phyloP scores from a whole-genome alignment of 1,140 invertebrate species.

The Zeugodacus cucurbitae region DNA sequence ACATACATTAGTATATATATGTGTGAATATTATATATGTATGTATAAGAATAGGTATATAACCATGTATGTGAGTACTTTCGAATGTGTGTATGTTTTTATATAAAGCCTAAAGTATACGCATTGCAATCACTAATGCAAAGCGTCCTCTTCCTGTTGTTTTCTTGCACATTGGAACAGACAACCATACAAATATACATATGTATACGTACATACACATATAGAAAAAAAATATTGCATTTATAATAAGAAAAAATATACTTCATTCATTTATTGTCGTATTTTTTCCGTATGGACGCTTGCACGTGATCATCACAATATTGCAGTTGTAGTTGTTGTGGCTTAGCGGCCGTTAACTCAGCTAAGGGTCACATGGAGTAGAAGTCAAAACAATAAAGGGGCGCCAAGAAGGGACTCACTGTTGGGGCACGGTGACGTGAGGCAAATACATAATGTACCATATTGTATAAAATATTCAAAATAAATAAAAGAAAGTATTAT shows the following conservation, averaged over 20 bases:
- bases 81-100: not conserved
- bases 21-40: not conserved
- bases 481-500: no score
- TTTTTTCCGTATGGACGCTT: not conserved
- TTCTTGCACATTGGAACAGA: not conserved
- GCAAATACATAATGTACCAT: not conserved
- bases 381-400: constrained; percentile 29
- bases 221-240: not conserved
- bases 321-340: not conserved
- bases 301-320: constrained; percentile 2
- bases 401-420: not conserved
- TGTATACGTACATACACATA: not conserved
- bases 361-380: constrained; percentile 6
- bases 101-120: no score
- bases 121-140: not conserved
- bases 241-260: not conserved
- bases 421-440: not conserved
- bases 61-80: no score
- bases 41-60: no score
- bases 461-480: not conserved
- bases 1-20: no score
- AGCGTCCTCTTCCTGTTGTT: constrained; percentile 29
- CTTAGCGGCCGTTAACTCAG: not conserved
- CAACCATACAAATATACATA: not conserved
- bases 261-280: not conserved